phyloP scores from a whole-genome alignment of 2,888 invertebrate genomes.

The Cheilosia soror region DNA sequence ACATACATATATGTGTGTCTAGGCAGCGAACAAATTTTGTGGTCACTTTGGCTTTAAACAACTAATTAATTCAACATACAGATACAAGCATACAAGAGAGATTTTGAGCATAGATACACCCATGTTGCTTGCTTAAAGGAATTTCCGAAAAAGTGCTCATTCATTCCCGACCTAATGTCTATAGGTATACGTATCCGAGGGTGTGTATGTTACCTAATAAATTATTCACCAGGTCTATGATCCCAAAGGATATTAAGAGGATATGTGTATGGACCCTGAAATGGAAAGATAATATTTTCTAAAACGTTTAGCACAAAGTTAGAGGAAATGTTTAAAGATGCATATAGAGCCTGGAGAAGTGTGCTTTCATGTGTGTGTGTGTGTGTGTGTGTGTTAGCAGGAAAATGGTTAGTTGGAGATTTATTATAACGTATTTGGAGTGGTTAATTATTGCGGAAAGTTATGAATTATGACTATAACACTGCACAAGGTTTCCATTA shows the following conservation, averaged over 20 bases:
- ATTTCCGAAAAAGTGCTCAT: conserved; percentile 36
- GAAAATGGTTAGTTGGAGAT: conserved; percentile 6
- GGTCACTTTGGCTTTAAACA: conserved; percentile 69
- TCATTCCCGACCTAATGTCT: conserved; percentile 24
- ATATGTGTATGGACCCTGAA: conserved; percentile 4
- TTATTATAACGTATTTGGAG: conserved; percentile 1
- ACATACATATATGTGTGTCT: conserved; percentile 20
- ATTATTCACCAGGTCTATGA: conserved; percentile 63
- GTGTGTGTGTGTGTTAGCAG: neutral
- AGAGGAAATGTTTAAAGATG: conserved; percentile 1
- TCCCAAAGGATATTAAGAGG: conserved; percentile 59
- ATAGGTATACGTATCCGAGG: neutral
- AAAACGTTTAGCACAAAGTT: conserved; percentile 8
- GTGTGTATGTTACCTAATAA: conserved; percentile 55
- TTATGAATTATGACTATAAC: no score
- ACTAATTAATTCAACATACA: conserved; percentile 67
- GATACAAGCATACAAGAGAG: neutral
- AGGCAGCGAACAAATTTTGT: conserved; percentile 67
- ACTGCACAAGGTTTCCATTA: no score
- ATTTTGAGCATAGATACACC: conserved; percentile 10
- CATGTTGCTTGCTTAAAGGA: conserved; percentile 28
- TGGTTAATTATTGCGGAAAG: neutral
- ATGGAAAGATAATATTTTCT: conserved; percentile 20
- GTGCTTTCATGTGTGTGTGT: no score
- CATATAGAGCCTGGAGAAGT: no score